Evolutionary conservation across 2,888 invertebrate species (phyloP).

Genomic region (Rhabditoides inermis): DNA sequence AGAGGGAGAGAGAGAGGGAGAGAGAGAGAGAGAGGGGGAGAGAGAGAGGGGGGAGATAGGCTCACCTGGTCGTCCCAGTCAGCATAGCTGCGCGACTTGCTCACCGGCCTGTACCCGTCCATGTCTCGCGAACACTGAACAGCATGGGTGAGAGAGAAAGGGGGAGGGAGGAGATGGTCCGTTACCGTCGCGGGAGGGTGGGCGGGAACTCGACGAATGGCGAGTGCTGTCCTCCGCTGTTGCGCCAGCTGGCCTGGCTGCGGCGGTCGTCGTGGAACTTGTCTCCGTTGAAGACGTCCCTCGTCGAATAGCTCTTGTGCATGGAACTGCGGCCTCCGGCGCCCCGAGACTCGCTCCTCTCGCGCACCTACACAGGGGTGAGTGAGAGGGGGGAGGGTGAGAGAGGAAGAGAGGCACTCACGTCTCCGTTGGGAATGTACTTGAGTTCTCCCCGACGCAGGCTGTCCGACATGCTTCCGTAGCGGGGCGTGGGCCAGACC

Average conservation of each 20-base stretch:
- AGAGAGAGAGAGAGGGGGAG: too few relatives aligned
- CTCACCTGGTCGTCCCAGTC: conserved; percentile 52
- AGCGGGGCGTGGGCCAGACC: conserved; percentile 45
- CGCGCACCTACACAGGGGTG: conserved; percentile 20
- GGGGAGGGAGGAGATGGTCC: conserved; percentile 19
- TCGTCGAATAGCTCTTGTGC: conserved; percentile 50
- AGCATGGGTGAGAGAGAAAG: conserved; percentile 10
- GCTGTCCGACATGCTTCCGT: conserved; percentile 47
- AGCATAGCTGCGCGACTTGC: conserved; percentile 47
- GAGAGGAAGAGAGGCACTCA: too few relatives aligned
- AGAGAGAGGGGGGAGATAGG: too few relatives aligned
- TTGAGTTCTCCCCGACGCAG: conserved; percentile 47
- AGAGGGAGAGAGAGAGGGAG: too few relatives aligned
- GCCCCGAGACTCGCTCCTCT: conserved; percentile 21
- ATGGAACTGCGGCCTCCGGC: conserved; percentile 13
- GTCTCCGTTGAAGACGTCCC: conserved; percentile 36
- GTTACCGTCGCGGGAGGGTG: conserved; percentile 38
- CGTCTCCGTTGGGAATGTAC: conserved; percentile 49
- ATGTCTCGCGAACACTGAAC: too few relatives aligned
- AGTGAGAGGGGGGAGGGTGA: too few relatives aligned
- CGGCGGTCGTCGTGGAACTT: conserved; percentile 24
- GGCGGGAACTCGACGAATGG: conserved; percentile 52
- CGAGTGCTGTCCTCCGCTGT: conserved; percentile 23
- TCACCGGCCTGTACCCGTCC: conserved; percentile 29
- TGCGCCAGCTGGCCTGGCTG: conserved; percentile 28